A percentile compares a stretch with the other conserved stretches of the same genome.
Evolutionary conservation across 1,140 invertebrate species (phyloP).

Genomic region (Hycleus phaleratus): DNA sequence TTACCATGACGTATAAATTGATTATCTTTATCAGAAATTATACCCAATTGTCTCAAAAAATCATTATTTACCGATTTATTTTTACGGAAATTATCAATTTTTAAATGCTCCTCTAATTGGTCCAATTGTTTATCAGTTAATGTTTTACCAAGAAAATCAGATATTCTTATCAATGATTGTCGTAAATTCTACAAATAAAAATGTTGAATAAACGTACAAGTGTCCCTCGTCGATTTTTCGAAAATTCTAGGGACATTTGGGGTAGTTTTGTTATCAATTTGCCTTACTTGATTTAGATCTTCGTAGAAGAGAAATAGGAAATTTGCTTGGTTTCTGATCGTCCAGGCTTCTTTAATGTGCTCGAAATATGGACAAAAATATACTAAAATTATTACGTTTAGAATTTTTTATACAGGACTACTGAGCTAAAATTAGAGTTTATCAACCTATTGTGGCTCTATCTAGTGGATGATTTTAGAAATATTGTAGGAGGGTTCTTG

Average conservation of each 20-base stretch:
- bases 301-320: conserved; percentile 70
- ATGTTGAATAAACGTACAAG: no score
- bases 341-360: conserved; percentile 63
- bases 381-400: conserved; percentile 5
- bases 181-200: conserved; percentile 43
- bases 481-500: no score
- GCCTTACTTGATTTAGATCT: conserved; percentile 37
- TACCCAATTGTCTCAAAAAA: conserved; percentile 14
- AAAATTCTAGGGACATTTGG: no score
- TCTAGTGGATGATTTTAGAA: no score
- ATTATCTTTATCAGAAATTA: conserved; percentile 11
- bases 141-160: conserved; percentile 48
- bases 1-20: conserved; percentile 25
- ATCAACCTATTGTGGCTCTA: no score
- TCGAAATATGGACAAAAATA: conserved; percentile 45
- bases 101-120: conserved; percentile 51
- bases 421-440: background rate
- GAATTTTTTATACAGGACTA: background rate
- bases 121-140: conserved; percentile 46
- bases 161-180: conserved; percentile 44
- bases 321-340: conserved; percentile 52
- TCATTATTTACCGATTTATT: conserved; percentile 43
- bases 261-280: no score
- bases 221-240: no score
- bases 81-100: conserved; percentile 63